Evolutionary conservation across 2,113 vertebrate genomes (phyloP).

Genomic region (Eleginops maclovinus): DNA sequence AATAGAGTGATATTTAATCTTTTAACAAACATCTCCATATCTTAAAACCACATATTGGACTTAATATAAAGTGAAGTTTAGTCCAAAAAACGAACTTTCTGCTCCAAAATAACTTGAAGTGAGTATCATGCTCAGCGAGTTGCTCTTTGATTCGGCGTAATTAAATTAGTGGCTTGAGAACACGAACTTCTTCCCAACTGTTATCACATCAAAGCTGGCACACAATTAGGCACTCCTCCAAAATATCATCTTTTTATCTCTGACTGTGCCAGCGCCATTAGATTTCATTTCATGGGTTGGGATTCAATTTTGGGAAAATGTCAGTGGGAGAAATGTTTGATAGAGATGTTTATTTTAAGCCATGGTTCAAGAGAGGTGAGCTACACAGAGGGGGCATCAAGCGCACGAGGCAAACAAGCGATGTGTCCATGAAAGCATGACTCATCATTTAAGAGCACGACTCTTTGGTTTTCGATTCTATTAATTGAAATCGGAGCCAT

Average conservation of each 20-base stretch:
- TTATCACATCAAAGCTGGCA: slow-evolving; percentile 55
- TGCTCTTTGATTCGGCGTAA: slow-evolving; percentile 25
- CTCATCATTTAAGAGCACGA: neutral
- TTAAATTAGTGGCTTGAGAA: slow-evolving; percentile 48
- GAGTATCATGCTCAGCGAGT: slow-evolving; percentile 7
- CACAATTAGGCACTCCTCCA: slow-evolving; percentile 53
- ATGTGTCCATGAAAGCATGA: slow-evolving; percentile 9
- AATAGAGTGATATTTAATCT: slow-evolving; percentile 12
- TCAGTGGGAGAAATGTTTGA: slow-evolving; percentile 17
- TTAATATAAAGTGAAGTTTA: slow-evolving; percentile 1
- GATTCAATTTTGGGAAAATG: slow-evolving; percentile 22
- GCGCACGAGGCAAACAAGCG: slow-evolving; percentile 3
- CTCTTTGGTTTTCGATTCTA: neutral
- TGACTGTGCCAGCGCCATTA: slow-evolving; percentile 36
- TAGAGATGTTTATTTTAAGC: slow-evolving; percentile 31
- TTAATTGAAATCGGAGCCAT: neutral
- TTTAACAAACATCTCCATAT: slow-evolving; percentile 22
- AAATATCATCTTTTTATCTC: slow-evolving; percentile 45
- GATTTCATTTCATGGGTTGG: slow-evolving; percentile 30
- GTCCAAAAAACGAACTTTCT: neutral
- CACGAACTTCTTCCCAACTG: slow-evolving; percentile 30
- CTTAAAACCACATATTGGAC: neutral
- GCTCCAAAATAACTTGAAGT: slow-evolving; percentile 8
- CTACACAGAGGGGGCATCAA: neutral
- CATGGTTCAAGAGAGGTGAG: slow-evolving; percentile 31